Percentiles rank a stretch among this genome's conserved stretches.
These are phyloP conservation scores for Rhombomys opimus DNA, from an alignment of 2,113 vertebrate species.

Conservation along the genomic window DNA sequence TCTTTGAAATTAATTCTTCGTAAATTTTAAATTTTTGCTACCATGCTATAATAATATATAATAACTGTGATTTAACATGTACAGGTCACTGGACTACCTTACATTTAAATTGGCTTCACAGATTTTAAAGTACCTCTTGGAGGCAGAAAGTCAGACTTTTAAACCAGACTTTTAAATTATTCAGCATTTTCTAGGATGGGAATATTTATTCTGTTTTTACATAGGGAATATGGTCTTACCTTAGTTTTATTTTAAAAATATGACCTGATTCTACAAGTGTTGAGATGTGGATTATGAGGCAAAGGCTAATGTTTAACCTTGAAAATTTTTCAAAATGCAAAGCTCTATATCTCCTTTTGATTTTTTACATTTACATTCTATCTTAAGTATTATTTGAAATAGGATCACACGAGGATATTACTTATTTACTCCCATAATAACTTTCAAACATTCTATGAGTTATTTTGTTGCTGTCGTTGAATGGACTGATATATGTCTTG, in stretches of 20 bases:
- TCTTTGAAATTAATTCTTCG: neutral
- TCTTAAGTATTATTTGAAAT: slow-evolving; percentile 30
- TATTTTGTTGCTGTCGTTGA: slow-evolving; percentile 23
- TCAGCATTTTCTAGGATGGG: neutral
- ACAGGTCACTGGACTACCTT: neutral
- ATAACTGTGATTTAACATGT: neutral
- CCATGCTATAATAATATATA: neutral
- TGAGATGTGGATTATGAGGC: neutral
- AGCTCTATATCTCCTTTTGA: neutral
- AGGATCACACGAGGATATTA: neutral
- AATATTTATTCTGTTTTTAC: neutral
- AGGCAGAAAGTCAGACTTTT: neutral
- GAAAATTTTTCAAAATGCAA: slow-evolving; percentile 27
- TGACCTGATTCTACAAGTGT: slow-evolving; percentile 5
- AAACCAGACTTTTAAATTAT: neutral
- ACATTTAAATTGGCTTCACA: neutral
- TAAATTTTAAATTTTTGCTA: neutral
- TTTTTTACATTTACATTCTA: neutral
- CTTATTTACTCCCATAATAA: neutral
- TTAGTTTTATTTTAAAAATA: neutral
- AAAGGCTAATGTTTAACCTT: neutral
- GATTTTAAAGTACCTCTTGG: neutral
- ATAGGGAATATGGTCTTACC: neutral
- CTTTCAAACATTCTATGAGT: neutral
- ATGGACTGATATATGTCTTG: neutral